Percentiles rank a stretch among this genome's conserved stretches.
phyloP scores from a whole-genome alignment of 2,797 vertebrate genomes.

The Hydrocynus forskahlii region DNA sequence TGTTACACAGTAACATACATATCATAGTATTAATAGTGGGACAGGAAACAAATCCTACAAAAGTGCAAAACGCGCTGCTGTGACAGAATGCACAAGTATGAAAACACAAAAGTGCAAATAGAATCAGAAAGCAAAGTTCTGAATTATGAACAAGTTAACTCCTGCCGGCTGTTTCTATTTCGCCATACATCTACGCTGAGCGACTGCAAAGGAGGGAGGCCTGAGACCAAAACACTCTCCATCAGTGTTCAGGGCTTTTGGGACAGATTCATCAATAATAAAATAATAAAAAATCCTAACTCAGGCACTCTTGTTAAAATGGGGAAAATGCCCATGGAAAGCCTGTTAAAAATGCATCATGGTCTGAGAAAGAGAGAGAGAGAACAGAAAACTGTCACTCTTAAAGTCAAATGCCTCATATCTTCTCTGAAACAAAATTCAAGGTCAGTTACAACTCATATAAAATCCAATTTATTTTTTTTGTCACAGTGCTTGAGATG shows the following conservation, averaged over 20 bases:
- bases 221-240: slow-evolving; percentile 10
- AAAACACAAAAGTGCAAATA: neutral
- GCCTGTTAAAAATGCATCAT: slow-evolving; percentile 35
- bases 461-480: neutral
- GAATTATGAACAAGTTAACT: slow-evolving; percentile 4
- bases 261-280: slow-evolving; percentile 37
- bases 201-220: neutral
- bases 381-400: slow-evolving; percentile 3
- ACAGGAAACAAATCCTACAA: neutral
- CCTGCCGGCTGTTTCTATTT: neutral
- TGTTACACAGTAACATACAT: neutral
- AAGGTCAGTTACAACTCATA: neutral
- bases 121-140: neutral
- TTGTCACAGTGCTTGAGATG: too few relatives aligned
- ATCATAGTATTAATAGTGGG: neutral
- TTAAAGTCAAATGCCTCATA: slow-evolving; percentile 22
- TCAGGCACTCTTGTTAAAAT: slow-evolving; percentile 22
- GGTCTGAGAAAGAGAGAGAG: neutral
- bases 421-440: slow-evolving; percentile 1
- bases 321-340: neutral
- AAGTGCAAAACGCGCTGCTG: neutral
- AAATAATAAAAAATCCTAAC: slow-evolving; percentile 3
- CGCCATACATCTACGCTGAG: neutral
- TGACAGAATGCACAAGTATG: neutral
- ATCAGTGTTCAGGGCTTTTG: neutral